Evolutionary conservation across 2,888 invertebrate species (phyloP).

Genomic region (Tenthredo livida): DNA sequence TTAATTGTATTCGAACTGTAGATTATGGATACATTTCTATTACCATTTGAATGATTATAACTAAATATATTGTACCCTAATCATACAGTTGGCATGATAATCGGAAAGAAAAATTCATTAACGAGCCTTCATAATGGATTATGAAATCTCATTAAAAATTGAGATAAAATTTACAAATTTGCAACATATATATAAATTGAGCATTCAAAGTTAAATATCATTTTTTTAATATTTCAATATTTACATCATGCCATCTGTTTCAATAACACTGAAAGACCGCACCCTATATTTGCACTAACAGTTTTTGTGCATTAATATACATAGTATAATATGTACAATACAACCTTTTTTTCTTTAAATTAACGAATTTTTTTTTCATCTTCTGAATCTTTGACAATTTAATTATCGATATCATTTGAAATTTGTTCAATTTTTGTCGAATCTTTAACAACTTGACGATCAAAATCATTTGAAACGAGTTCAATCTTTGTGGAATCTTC

Average conservation of each 20-base stretch:
- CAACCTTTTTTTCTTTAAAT: not conserved
- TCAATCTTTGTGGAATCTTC: not conserved
- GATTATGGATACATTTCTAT: slow-evolving; percentile 30
- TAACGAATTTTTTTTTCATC: not conserved
- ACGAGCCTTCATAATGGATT: not conserved
- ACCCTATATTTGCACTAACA: slow-evolving; percentile 29
- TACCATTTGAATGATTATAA: not conserved
- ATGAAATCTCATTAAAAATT: not conserved
- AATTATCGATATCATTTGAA: not conserved
- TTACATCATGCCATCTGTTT: slow-evolving; percentile 47
- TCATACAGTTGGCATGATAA: slow-evolving; percentile 43
- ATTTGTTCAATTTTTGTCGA: not conserved
- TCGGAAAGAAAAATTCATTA: not conserved
- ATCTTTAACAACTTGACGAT: not conserved
- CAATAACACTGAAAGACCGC: slow-evolving; percentile 15
- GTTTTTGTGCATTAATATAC: not conserved
- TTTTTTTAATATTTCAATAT: slow-evolving; percentile 13
- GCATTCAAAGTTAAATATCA: slow-evolving; percentile 24
- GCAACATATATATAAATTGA: slow-evolving; percentile 32
- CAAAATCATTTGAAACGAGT: not conserved
- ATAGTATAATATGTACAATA: not conserved
- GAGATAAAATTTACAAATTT: slow-evolving; percentile 36
- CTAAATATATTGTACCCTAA: slow-evolving; percentile 18
- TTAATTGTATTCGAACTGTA: not conserved
- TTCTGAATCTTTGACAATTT: slow-evolving; percentile 20